Percentiles rank a stretch among this genome's conserved stretches.
Conservation (phyloP, 1,140 invertebrate species). For the Laodelphax striatellus region DNA sequence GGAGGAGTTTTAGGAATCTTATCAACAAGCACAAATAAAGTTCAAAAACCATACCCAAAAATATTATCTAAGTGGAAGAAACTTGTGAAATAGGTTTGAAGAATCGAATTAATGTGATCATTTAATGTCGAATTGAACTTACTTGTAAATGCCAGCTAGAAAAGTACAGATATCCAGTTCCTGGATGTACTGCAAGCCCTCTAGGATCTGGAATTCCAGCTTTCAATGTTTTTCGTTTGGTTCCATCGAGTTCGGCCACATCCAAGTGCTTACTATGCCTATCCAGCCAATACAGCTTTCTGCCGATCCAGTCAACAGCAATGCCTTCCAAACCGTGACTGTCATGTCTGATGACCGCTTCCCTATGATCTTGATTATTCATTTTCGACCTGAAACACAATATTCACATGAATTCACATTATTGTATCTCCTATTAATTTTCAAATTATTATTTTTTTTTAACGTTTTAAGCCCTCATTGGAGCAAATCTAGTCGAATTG, state of each 20-base stretch:
- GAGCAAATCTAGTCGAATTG: no score
- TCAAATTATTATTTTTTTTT: no score
- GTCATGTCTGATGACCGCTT: constrained; percentile 83
- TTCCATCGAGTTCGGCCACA: constrained; percentile 86
- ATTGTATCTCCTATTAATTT: no score
- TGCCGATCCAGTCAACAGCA: constrained; percentile 90
- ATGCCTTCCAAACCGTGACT: constrained; percentile 93
- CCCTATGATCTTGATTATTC: constrained; percentile 40
- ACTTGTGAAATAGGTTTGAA: no score
- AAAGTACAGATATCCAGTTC: constrained; percentile 88
- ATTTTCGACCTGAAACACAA: constrained; percentile 20
- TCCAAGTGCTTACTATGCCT: constrained; percentile 88
- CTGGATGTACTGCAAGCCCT: constrained; percentile 89
- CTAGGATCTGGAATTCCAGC: constrained; percentile 83
- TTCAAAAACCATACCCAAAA: no score
- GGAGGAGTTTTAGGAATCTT: no score
- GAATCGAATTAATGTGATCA: no score
- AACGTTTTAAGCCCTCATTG: no score
- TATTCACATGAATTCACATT: not conserved
- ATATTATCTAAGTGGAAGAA: no score
- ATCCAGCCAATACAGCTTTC: constrained; percentile 97
- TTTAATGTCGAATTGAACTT: not conserved
- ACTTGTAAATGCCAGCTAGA: constrained; percentile 85
- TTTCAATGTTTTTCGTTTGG: constrained; percentile 75
- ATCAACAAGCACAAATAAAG: no score